Evolutionary conservation across 2,888 invertebrate species (phyloP).

Genomic region (Drosophila eohydei): DNA sequence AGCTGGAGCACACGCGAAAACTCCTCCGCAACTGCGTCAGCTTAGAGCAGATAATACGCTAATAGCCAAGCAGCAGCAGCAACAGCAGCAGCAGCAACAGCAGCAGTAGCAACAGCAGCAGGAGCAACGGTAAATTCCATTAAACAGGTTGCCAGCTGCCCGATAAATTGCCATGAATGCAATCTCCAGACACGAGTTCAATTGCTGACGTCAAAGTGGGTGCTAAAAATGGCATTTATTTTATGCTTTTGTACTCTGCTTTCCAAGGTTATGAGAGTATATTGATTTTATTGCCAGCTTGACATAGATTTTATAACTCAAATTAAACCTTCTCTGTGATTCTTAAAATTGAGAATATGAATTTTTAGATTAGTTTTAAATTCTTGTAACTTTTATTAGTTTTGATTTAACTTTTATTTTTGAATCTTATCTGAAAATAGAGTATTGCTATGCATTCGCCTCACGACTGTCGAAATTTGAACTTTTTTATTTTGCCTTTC

Average conservation of each 20-base stretch:
- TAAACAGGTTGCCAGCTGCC: slow-evolving; percentile 16
- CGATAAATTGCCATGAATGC: slow-evolving; percentile 17
- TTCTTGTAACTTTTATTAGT: not conserved
- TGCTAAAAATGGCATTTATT: not conserved
- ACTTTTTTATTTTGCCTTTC: not conserved
- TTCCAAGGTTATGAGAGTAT: too few species aligned
- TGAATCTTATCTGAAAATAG: not conserved
- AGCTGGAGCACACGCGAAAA: slow-evolving; percentile 23
- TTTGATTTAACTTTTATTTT: not conserved
- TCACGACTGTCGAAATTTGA: not conserved
- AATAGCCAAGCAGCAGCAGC: slow-evolving; percentile 19
- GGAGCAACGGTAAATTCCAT: slow-evolving; percentile 13
- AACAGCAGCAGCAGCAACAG: not conserved
- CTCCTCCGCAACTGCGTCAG: slow-evolving; percentile 45
- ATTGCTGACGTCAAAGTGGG: slow-evolving; percentile 30
- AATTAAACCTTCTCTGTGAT: not conserved
- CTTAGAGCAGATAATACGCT: slow-evolving; percentile 36
- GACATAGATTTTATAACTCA: not conserved
- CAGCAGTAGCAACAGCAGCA: slow-evolving; percentile 9
- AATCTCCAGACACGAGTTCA: slow-evolving; percentile 9
- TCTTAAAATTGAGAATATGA: not conserved
- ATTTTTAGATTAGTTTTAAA: not conserved
- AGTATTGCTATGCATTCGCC: not conserved
- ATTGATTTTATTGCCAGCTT: not conserved
- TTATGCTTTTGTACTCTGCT: not conserved